Base-by-base conservation (phyloP, 2,888 invertebrate species). In the Dolichopus griseipennis region DNA sequence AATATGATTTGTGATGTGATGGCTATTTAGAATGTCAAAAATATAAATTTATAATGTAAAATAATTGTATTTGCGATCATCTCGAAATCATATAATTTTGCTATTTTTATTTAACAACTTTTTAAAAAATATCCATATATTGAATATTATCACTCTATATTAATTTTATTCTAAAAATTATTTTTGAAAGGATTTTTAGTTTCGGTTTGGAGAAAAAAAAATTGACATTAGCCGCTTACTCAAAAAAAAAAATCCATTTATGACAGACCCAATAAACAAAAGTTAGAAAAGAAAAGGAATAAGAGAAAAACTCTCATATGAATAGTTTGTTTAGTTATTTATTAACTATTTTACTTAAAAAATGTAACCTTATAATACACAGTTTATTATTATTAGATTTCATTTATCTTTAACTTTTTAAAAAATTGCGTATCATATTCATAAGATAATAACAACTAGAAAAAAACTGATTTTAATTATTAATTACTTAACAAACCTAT, bases 11-110 rank as follows among this genome's bases (percentile, higher is more conserved):
- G 41, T 41, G 52, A 52, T 52, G 52, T 52, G 52, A 52, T 52
- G 52, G 52, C 52, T 52, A 52, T 52, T 52, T 15, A 52, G 52
- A 52, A 52, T 52, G 52, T 52, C 52, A 52, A 52, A 52, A 52
- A 18, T 52, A 52, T n/a, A n/a, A 52, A 52, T 52, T 52, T 15
- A 52, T 52, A 12, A 52, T 52, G 15, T 15, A 18, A 52, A 52
- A 52, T 52, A 18, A 52, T n/a, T 52, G 52, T 52, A 52, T 52
- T 52, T 52, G 18, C 52, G 18, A 15, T 52, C 52, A 52, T 52
- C 15, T 52, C 52, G 52, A 52, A 52, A 6, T n/a, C 52, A 5
- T 18, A 52, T 18, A 52, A 52, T 52, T 52, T 52, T 18, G n/a
- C 9, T 52, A 18, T 52, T 52, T 52, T 18, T 52, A 52, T 12